phyloP scores from a whole-genome alignment of 2,113 vertebrate species.

The Myotis yumanensis region DNA sequence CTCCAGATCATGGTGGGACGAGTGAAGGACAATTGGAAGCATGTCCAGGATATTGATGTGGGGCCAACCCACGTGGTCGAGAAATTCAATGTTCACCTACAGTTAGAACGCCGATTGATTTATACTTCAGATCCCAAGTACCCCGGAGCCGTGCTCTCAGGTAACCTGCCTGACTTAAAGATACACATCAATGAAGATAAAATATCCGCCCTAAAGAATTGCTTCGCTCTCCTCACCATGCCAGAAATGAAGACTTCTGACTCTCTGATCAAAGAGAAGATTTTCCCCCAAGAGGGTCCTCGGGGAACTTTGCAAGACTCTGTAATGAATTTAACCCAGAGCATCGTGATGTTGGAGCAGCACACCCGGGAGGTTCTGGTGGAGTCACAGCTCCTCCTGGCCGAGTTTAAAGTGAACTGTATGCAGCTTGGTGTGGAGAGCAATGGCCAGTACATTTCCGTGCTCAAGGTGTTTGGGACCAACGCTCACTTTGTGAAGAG shows the following conservation, averaged over 20 bases:
- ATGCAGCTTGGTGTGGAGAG: constrained; percentile 98
- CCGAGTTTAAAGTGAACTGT: constrained; percentile 96
- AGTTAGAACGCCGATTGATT: constrained; percentile 94
- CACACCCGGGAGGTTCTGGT: constrained; percentile 95
- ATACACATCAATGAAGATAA: constrained; percentile 98
- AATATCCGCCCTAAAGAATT: constrained; percentile 93
- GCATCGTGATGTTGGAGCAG: constrained; percentile 93
- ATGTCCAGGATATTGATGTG: constrained; percentile 93
- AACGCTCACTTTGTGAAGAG: constrained; percentile 97
- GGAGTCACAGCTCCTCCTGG: constrained; percentile 95
- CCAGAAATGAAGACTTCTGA: constrained; percentile 85
- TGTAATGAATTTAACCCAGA: constrained; percentile 94
- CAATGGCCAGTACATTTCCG: constrained; percentile 95
- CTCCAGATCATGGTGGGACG: constrained; percentile 98
- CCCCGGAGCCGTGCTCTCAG: constrained; percentile 94
- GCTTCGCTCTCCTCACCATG: constrained; percentile 87
- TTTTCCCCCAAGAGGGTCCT: constrained; percentile 89
- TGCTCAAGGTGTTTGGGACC: constrained; percentile 97
- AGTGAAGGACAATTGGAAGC: constrained; percentile 98
- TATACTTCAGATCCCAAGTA: constrained; percentile 97
- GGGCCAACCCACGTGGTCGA: constrained; percentile 98
- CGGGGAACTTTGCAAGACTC: constrained; percentile 92
- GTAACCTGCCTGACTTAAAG: constrained; percentile 95
- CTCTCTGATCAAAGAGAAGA: constrained; percentile 89
- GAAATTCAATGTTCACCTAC: constrained; percentile 96